Percentiles rank a stretch among this genome's conserved stretches.
These are phyloP conservation scores for Acridotheres tristis DNA, from an alignment of 2,797 vertebrate genomes.

Conservation along the genomic window DNA sequence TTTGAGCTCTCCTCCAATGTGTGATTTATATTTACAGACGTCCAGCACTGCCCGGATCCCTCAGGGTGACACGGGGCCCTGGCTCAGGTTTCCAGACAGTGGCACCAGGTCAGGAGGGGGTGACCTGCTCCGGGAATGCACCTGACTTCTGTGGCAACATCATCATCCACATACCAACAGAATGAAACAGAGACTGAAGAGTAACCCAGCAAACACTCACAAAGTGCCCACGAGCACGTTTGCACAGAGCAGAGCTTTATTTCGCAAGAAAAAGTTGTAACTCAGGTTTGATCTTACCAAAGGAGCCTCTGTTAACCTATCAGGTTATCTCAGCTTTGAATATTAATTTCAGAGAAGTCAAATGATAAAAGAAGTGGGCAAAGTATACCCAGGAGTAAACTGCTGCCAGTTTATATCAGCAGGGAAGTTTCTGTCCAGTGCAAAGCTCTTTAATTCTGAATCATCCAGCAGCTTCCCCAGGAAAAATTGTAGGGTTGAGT, in stretches of 20 bases:
- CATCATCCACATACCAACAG: neutral
- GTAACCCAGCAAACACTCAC: neutral
- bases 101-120: neutral
- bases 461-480: neutral
- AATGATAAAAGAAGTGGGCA: neutral
- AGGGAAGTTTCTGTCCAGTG: neutral
- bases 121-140: neutral
- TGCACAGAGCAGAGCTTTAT: rapidly evolving
- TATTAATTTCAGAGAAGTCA: neutral
- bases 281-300: neutral
- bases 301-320: rapidly evolving
- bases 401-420: neutral
- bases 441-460: neutral
- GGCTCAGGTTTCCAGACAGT: neutral
- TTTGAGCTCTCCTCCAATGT: rapidly evolving
- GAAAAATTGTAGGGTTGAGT: rapidly evolving
- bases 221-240: rapidly evolving
- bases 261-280: neutral
- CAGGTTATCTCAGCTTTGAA: rapidly evolving
- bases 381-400: neutral
- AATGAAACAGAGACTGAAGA: neutral
- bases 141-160: neutral
- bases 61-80: neutral
- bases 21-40: neutral
- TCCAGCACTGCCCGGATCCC: neutral